Conservation (phyloP, 2,888 invertebrate genomes). For the Pinctada fucata region DNA sequence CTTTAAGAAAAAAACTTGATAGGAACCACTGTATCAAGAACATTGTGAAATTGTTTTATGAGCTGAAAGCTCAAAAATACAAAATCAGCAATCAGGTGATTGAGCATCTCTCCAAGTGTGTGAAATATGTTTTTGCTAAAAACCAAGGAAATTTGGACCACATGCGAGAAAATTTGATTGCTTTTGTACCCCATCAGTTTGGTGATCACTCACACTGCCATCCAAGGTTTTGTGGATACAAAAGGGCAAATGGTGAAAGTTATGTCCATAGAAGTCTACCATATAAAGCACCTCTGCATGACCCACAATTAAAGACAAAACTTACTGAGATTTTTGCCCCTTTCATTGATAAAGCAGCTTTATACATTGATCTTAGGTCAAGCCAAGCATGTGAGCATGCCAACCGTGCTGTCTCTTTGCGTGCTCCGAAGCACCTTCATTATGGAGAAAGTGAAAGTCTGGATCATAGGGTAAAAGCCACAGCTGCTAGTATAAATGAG, state of each 20-base stretch:
- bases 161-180: conserved; percentile 12
- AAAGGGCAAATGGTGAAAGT: background rate
- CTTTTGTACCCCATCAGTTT: background rate
- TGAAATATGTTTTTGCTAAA: conserved; percentile 10
- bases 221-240: conserved; percentile 9
- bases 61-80: conserved; percentile 14
- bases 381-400: conserved; percentile 40
- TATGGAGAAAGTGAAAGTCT: conserved; percentile 38
- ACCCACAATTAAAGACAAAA: background rate
- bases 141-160: conserved; percentile 15
- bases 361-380: background rate
- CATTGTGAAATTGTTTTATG: conserved; percentile 20
- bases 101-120: conserved; percentile 29
- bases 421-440: conserved; percentile 35
- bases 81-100: conserved; percentile 31
- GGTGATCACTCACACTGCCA: conserved; percentile 7
- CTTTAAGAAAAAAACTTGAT: conserved; percentile 26
- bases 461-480: conserved; percentile 35
- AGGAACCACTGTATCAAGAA: conserved; percentile 32
- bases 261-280: conserved; percentile 15
- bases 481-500: conserved; percentile 38
- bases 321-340: background rate
- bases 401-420: conserved; percentile 24
- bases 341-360: conserved; percentile 11
- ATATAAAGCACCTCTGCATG: conserved; percentile 8